Evolutionary conservation across 2,113 vertebrate species (phyloP).

Genomic region (Ctenodactylus gundi): DNA sequence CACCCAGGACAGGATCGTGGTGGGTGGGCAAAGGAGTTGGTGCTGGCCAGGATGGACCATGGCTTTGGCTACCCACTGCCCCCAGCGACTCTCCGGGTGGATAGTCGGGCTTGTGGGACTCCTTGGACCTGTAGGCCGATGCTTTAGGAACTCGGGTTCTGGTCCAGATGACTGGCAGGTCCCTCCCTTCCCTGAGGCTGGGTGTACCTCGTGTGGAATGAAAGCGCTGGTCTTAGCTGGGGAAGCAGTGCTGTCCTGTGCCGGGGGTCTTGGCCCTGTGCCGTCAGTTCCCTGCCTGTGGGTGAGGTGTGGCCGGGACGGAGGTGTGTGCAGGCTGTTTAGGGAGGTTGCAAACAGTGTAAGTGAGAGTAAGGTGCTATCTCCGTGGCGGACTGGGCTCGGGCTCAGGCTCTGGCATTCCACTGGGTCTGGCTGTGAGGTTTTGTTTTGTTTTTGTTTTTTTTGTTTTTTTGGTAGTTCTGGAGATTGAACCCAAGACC

Average conservation of each 20-base stretch:
- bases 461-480: too few species aligned
- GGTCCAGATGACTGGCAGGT: neutral
- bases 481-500: too few species aligned
- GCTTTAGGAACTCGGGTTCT: neutral
- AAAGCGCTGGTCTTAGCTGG: too few species aligned
- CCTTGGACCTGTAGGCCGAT: neutral
- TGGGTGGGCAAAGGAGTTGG: too few species aligned
- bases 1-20: too few species aligned
- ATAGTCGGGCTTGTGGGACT: too few species aligned
- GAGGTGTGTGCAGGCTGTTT: neutral
- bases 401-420: neutral
- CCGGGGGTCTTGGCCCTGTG: fast-evolving
- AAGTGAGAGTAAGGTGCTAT: neutral
- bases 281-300: too few species aligned
- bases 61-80: too few species aligned
- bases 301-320: neutral
- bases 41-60: too few species aligned
- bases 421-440: constrained; percentile 14
- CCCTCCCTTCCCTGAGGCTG: neutral
- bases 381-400: too few species aligned
- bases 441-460: too few species aligned
- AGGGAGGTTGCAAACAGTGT: neutral
- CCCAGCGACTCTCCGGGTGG: too few species aligned
- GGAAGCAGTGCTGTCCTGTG: neutral
- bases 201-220: neutral